These are phyloP conservation scores for Tyrannus savana DNA, from an alignment of 2,113 vertebrate species.

Conservation along the genomic window DNA sequence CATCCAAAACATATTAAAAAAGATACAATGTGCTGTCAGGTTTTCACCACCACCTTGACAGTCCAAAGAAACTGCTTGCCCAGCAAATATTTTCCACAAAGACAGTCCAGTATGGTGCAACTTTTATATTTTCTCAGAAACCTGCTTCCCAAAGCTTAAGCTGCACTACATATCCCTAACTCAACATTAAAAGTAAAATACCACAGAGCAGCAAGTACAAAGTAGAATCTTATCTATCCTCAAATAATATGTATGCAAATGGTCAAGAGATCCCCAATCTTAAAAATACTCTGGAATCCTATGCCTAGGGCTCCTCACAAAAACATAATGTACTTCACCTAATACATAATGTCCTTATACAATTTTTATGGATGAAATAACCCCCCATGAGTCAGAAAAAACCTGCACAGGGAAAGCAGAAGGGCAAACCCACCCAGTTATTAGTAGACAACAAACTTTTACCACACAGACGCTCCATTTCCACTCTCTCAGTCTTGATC, in stretches of 20 bases:
- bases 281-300: neutral
- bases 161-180: neutral
- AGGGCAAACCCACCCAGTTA: neutral
- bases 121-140: neutral
- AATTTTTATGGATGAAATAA: neutral
- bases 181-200: neutral
- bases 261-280: neutral
- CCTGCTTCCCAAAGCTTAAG: neutral
- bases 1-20: neutral
- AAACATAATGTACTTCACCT: neutral
- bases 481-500: neutral
- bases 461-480: neutral
- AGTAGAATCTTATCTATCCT: neutral
- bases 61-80: neutral
- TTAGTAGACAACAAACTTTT: neutral
- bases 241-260: neutral
- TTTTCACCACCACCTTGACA: neutral
- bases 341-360: neutral
- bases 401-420: neutral
- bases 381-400: neutral
- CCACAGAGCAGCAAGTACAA: neutral
- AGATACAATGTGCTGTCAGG: neutral
- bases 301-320: neutral
- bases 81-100: neutral
- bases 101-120: neutral